Percentiles rank a stretch among this genome's conserved stretches.
Conservation (phyloP, 2,113 vertebrate genomes). For the Sinocyclocheilus rhinocerous region DNA sequence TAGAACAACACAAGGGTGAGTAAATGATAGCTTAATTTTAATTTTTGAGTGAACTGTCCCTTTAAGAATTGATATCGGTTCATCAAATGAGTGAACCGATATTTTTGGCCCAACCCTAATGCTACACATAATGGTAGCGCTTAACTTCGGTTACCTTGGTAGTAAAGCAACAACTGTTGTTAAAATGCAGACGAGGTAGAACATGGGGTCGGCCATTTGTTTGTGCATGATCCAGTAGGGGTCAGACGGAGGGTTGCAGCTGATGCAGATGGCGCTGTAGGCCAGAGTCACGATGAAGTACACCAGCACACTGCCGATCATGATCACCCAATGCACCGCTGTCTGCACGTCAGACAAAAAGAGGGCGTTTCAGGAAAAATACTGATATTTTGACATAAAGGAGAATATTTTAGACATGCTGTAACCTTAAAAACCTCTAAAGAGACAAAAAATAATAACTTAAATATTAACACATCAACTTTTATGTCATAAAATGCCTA, state of each 20-base stretch:
- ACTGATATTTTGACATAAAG: not conserved
- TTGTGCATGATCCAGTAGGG: conserved; percentile 87
- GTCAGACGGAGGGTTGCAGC: conserved; percentile 84
- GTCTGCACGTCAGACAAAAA: conserved; percentile 75
- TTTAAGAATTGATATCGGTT: too few species aligned
- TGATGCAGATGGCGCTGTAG: conserved; percentile 81
- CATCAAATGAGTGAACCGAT: not conserved
- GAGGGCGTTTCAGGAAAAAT: not conserved
- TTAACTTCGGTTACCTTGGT: conserved; percentile 80
- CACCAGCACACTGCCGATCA: conserved; percentile 81
- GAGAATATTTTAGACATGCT: not conserved
- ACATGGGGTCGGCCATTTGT: conserved; percentile 84
- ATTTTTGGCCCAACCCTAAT: not conserved
- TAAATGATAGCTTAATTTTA: too few species aligned
- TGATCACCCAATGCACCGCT: conserved; percentile 76
- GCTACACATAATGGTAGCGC: not conserved
- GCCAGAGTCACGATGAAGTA: conserved; percentile 80
- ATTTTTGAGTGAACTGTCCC: too few species aligned
- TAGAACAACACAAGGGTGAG: too few species aligned
- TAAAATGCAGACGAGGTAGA: conserved; percentile 87
- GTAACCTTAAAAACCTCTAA: not conserved
- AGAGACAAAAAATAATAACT: not conserved
- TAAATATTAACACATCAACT: not conserved
- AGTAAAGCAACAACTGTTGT: conserved; percentile 84
- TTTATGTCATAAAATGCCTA: too few species aligned